These are phyloP conservation scores for Centropristis striata DNA, from an alignment of 2,113 vertebrate genomes.

Conservation along the genomic window DNA sequence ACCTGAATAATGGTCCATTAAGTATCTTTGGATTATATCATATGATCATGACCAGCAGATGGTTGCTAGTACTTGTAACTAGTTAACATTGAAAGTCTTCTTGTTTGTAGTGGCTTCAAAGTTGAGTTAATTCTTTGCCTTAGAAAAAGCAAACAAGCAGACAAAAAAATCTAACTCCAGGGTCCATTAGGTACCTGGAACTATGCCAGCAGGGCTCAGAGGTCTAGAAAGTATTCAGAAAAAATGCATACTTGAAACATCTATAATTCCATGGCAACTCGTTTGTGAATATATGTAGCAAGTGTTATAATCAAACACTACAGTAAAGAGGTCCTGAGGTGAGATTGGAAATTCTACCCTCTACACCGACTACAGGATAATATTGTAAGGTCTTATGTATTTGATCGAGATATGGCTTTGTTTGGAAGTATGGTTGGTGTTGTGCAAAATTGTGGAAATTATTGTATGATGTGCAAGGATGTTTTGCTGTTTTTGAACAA, in stretches of 20 bases:
- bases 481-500: constrained; percentile 31
- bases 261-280: neutral
- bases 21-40: neutral
- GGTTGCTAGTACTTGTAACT: neutral
- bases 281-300: no score
- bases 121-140: neutral
- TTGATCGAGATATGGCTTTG: neutral
- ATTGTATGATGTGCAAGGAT: constrained; percentile 3
- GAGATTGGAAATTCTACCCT: neutral
- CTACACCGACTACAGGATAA: neutral
- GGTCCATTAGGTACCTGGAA: neutral
- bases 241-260: neutral
- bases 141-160: neutral
- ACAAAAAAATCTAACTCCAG: neutral
- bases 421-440: neutral
- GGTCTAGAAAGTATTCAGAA: neutral
- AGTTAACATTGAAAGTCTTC: neutral
- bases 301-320: neutral
- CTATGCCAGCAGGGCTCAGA: neutral
- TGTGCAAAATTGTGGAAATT: neutral
- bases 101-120: neutral
- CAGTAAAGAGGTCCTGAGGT: neutral
- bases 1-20: neutral
- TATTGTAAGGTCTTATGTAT: neutral
- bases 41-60: neutral